Evolutionary conservation across 2,888 invertebrate species (phyloP), one percentile per base, ranked within the genome.

Genomic region (Tridacna crocea): DNA sequence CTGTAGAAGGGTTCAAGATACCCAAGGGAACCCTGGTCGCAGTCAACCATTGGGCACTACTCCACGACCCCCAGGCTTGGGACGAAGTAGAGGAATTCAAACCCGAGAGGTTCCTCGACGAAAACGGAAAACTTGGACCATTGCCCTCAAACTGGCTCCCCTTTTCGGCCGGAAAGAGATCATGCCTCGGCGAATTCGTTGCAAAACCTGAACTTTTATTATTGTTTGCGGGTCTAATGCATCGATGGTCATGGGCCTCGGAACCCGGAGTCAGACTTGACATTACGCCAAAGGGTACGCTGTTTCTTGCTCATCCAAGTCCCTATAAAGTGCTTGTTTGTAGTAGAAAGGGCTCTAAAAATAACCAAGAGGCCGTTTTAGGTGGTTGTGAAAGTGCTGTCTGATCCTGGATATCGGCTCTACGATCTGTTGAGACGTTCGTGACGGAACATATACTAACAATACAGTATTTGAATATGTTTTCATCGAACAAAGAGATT

Each of bases 101-200:
- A 26, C 92, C 92, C 12, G 89, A 91, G 19, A 77, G 92, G 27
- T 92, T 87, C 80, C 80, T 92, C 1, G 88, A 90, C 22, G 85
- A 87, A 24, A 77, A 89, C 47, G 91, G 72, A 17, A n/a, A 47
- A 17, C 22, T 72, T 12, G 55, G 72, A 55, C 51, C 17, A 89
- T 88, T 55, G 73, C 91, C 72, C 86, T 75, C 17, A 80, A 89
- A 0, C 88, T 89, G 8, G 92, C 91, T 4, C 79, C 88, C 17
- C 76, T 92, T 27, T 19, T 72, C 55, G 0, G 68, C 68, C 11
- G 68, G 68, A 24, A 68, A 68, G 46, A 46, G 68, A 46, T 46
- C 47, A 36, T 72, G 72, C 19, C 26, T 91, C 0, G 92, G 92
- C 24, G 92, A 92, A 79, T 72, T 82, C 0, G 82, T 92, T 24